Conservation (phyloP, 2,797 vertebrate genomes). For the Ibycter americanus region DNA sequence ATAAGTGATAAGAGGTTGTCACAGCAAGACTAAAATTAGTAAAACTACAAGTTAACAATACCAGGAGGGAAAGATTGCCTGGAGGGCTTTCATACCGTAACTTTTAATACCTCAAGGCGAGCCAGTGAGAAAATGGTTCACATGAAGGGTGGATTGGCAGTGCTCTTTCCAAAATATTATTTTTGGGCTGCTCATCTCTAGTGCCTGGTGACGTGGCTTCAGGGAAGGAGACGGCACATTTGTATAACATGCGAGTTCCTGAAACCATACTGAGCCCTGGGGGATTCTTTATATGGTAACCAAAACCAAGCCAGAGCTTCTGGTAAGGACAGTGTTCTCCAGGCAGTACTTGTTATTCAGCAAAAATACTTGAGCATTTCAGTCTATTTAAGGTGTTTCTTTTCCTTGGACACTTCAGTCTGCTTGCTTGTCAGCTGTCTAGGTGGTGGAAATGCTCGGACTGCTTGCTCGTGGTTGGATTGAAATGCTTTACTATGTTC, state of each 20-base stretch:
- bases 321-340: not conserved
- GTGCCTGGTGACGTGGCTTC: slow-evolving; percentile 40
- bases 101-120: not conserved
- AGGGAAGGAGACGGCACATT: slow-evolving; percentile 1
- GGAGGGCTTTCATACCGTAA: not conserved
- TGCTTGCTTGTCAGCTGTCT: not conserved
- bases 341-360: not conserved
- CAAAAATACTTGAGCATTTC: not conserved
- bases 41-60: not conserved
- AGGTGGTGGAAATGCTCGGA: not conserved
- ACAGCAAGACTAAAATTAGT: not conserved
- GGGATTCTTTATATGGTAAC: not conserved
- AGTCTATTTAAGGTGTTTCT: not conserved
- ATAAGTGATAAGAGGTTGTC: not conserved
- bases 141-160: slow-evolving; percentile 18
- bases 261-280: not conserved
- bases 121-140: not conserved
- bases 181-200: slow-evolving; percentile 34
- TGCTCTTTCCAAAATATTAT: slow-evolving; percentile 42
- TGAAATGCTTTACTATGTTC: not conserved
- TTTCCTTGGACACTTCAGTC: not conserved
- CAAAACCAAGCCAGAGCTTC: not conserved
- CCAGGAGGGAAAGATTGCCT: not conserved
- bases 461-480: not conserved
- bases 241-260: slow-evolving; percentile 2